Percentiles rank a stretch among this genome's conserved stretches.
These are phyloP conservation scores for Cryptomyrus ogoouensis DNA, from an alignment of 2,113 vertebrate species.

Conservation along the genomic window DNA sequence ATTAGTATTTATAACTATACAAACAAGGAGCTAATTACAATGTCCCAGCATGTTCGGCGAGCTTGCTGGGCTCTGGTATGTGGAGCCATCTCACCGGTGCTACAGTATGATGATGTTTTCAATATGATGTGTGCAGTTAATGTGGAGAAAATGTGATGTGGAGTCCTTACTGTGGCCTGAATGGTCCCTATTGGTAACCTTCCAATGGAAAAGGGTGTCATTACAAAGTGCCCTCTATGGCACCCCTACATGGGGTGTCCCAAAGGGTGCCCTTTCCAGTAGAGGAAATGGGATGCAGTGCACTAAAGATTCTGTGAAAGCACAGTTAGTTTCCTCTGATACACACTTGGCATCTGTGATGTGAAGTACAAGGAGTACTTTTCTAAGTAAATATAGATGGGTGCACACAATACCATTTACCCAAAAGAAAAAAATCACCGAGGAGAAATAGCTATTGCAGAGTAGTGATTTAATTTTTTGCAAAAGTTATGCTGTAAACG, in stretches of 20 bases:
- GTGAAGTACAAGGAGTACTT: neutral
- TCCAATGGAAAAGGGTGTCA: neutral
- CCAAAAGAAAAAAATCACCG: constrained; percentile 36
- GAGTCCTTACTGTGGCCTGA: neutral
- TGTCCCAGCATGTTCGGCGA: neutral
- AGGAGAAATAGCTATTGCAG: constrained; percentile 25
- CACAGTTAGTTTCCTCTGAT: neutral
- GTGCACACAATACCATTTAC: constrained; percentile 1
- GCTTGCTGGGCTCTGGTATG: neutral
- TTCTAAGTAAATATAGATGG: neutral
- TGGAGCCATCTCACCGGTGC: neutral
- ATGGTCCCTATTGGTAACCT: neutral
- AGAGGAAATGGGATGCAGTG: neutral
- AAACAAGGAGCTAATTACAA: neutral
- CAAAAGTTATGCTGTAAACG: constrained; percentile 52
- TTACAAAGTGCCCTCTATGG: neutral
- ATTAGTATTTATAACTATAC: neutral
- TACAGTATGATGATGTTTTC: neutral
- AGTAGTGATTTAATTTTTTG: constrained; percentile 40
- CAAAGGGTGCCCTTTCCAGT: neutral
- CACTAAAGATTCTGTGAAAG: neutral
- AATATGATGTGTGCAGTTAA: neutral
- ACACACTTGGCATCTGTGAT: neutral
- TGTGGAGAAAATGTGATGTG: neutral
- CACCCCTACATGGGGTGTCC: neutral